Evolutionary conservation across 2,888 invertebrate species (phyloP).

Genomic region (Megamerina dolium): DNA sequence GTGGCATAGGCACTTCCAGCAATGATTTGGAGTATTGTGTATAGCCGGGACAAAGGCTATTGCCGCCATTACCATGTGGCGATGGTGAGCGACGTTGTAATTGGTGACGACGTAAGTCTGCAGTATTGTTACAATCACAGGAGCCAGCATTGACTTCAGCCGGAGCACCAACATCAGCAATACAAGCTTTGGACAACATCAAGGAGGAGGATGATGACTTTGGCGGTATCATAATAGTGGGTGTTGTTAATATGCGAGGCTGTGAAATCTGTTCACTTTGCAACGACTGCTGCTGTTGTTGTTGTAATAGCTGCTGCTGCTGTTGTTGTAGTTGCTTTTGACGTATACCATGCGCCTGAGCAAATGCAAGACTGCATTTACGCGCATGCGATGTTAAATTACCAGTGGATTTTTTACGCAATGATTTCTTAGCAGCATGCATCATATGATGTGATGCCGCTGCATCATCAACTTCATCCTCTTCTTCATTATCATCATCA

Average conservation of each 20-base stretch:
- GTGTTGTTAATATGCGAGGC: constrained; percentile 10
- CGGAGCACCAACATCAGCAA: background rate
- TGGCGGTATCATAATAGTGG: constrained; percentile 23
- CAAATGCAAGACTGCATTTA: constrained; percentile 47
- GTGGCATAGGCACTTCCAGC: constrained; percentile 66
- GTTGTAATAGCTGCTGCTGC: too few species aligned
- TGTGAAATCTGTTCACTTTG: background rate
- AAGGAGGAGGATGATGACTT: background rate
- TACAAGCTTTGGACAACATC: constrained; percentile 12
- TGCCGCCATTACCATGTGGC: constrained; percentile 36
- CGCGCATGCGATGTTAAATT: constrained; percentile 37
- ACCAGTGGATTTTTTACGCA: constrained; percentile 43
- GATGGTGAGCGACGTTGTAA: constrained; percentile 50
- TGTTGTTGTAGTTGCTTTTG: constrained; percentile 2
- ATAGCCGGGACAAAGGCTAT: constrained; percentile 58
- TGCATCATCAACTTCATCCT: constrained; percentile 15
- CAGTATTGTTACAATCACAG: constrained; percentile 35
- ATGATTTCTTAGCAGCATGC: constrained; percentile 28
- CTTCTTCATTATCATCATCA: constrained; percentile 19
- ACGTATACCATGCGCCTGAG: constrained; percentile 44
- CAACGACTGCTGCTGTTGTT: background rate
- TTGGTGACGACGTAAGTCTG: constrained; percentile 23
- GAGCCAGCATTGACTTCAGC: background rate
- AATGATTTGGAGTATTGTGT: constrained; percentile 74
- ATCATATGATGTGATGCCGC: background rate